phyloP scores from a whole-genome alignment of 1,140 invertebrate genomes.

The Microplitis demolitor region DNA sequence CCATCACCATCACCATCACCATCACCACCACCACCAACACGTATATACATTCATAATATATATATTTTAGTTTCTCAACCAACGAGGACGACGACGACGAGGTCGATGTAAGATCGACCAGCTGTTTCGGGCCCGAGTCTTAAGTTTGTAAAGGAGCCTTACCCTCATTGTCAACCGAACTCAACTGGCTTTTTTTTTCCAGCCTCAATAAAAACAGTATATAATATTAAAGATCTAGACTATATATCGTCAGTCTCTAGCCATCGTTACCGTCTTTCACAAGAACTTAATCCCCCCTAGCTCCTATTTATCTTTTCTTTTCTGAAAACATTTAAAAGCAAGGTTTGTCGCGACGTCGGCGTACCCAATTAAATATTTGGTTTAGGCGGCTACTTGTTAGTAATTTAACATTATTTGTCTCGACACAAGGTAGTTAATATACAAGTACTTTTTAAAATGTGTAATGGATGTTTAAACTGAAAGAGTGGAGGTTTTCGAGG shows the following conservation, averaged over 20 bases:
- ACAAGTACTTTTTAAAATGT: not conserved
- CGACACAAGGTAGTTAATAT: not conserved
- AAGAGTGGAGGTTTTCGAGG: not conserved
- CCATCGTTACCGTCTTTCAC: too few species aligned
- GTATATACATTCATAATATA: constrained; percentile 31
- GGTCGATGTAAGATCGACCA: constrained; percentile 34
- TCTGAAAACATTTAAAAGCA: too few species aligned
- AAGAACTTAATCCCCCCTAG: too few species aligned
- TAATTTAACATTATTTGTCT: constrained; percentile 5
- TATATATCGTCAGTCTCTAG: too few species aligned
- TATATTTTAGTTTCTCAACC: constrained; percentile 4
- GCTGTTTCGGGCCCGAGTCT: constrained; percentile 54
- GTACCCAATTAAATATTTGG: too few species aligned
- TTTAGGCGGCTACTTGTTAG: too few species aligned
- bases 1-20: too few species aligned
- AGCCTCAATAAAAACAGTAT: constrained; percentile 30
- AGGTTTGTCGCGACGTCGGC: too few species aligned
- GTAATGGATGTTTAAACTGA: not conserved
- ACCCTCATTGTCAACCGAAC: constrained; percentile 52
- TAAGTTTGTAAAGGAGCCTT: constrained; percentile 38
- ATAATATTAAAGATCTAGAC: too few species aligned
- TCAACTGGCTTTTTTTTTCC: not conserved
- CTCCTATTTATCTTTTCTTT: too few species aligned
- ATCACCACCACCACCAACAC: too few species aligned
- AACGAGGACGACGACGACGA: not conserved